A percentile compares a stretch with the other conserved stretches of the same genome.
These are phyloP conservation scores for Sitta europaea DNA, from an alignment of 2,113 vertebrate genomes.

Conservation along the genomic window DNA sequence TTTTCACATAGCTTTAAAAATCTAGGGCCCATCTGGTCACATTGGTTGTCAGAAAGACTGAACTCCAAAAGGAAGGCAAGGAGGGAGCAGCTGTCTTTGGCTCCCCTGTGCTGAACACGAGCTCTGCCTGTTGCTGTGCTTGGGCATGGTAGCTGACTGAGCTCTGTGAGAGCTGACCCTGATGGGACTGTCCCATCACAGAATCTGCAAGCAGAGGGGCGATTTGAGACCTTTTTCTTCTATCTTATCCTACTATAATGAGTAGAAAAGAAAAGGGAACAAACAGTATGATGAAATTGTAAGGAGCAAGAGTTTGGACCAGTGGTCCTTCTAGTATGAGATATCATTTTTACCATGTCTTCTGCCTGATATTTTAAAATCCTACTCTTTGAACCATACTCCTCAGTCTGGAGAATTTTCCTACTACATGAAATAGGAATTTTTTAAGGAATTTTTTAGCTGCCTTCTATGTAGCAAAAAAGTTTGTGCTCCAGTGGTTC, in stretches of 20 bases:
- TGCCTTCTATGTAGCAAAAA: not conserved
- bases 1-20: conserved; percentile 1
- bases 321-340: not conserved
- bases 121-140: not conserved
- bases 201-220: not conserved
- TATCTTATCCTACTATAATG: not conserved
- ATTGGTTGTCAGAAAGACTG: accelerated
- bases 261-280: not conserved
- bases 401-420: not conserved
- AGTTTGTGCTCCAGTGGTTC: not conserved
- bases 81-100: not conserved
- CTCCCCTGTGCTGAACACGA: not conserved
- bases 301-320: not conserved
- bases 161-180: not conserved
- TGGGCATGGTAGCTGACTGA: not conserved
- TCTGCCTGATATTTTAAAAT: not conserved
- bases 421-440: not conserved
- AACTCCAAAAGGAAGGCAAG: not conserved
- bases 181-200: not conserved
- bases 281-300: not conserved
- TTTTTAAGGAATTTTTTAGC: not conserved
- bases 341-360: not conserved
- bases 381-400: not conserved
- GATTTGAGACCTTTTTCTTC: not conserved
- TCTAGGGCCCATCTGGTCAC: not conserved